Evolutionary conservation across 2,113 vertebrate genomes (phyloP).

Genomic region (Sminthopsis crassicaudata): DNA sequence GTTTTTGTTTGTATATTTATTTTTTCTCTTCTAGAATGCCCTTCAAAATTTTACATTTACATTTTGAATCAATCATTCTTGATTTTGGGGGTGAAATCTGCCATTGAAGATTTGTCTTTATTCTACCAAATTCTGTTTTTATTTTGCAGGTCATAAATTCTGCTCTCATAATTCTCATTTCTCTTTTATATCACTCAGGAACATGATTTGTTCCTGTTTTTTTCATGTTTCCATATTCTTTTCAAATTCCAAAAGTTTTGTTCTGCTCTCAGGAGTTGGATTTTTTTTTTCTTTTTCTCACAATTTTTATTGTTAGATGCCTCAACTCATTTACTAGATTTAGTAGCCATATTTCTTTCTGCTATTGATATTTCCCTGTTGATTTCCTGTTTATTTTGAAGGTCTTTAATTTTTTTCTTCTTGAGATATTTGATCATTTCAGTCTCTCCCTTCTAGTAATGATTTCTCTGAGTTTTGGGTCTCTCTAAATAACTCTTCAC

Average conservation of each 20-base stretch:
- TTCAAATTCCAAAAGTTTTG: not conserved
- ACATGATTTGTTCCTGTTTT: no score
- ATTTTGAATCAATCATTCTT: not conserved
- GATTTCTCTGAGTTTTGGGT: not conserved
- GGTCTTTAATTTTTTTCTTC: not conserved
- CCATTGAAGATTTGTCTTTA: not conserved
- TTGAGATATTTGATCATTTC: no score
- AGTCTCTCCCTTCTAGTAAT: not conserved
- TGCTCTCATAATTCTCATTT: not conserved
- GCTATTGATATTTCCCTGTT: not conserved
- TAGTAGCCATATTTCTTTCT: not conserved
- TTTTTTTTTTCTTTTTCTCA: not conserved
- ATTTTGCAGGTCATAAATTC: not conserved
- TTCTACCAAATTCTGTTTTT: not conserved
- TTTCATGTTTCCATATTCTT: not conserved
- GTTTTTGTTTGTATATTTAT: not conserved
- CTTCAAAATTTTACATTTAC: not conserved
- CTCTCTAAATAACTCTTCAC: not conserved
- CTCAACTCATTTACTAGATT: not conserved
- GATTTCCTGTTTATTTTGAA: not conserved
- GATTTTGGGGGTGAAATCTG: not conserved
- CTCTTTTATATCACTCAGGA: not conserved
- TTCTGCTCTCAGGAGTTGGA: not conserved
- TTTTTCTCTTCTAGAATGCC: not conserved
- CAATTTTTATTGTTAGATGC: not conserved